phyloP scores from a whole-genome alignment of 92 coral and sea anemone species.

The Heliopora coerulea region DNA sequence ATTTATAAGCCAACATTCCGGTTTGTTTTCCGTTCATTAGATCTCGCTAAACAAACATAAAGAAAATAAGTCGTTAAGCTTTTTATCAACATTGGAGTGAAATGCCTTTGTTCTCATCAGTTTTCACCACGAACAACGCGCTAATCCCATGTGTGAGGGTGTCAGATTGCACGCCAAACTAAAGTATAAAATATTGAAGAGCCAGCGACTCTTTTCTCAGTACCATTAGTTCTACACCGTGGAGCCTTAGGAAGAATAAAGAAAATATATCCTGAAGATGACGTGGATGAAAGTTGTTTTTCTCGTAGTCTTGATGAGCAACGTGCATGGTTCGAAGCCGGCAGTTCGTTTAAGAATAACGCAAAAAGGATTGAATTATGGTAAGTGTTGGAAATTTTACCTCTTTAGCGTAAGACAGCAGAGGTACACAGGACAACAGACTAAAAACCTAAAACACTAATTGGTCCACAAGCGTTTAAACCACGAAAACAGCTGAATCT shows the following conservation, averaged over 20 bases:
- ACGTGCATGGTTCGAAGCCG: conserved; percentile 52
- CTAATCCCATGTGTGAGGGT: neutral
- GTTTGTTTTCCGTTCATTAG: neutral
- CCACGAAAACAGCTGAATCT: too few relatives aligned
- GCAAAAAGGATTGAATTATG: conserved; percentile 78
- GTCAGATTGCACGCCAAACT: neutral
- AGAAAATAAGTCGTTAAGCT: conserved; percentile 29
- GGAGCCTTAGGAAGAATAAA: neutral
- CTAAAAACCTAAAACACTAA: too few relatives aligned
- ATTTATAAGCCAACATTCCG: too few relatives aligned
- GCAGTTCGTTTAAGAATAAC: conserved; percentile 83
- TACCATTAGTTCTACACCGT: neutral
- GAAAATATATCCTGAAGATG: neutral
- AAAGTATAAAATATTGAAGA: neutral
- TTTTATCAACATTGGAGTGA: conserved; percentile 30
- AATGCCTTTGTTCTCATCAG: conserved; percentile 21
- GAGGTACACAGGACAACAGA: too few relatives aligned
- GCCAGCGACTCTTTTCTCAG: neutral
- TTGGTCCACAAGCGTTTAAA: too few relatives aligned
- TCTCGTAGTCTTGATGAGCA: neutral
- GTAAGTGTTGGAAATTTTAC: conserved; percentile 45
- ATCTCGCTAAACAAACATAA: neutral
- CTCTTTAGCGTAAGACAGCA: too few relatives aligned
- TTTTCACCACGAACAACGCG: neutral
- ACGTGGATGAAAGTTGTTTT: neutral